Percentiles rank a stretch among this genome's conserved stretches.
Evolutionary conservation across 2,888 invertebrate species (phyloP).

Genomic region (Thyatira batis): DNA sequence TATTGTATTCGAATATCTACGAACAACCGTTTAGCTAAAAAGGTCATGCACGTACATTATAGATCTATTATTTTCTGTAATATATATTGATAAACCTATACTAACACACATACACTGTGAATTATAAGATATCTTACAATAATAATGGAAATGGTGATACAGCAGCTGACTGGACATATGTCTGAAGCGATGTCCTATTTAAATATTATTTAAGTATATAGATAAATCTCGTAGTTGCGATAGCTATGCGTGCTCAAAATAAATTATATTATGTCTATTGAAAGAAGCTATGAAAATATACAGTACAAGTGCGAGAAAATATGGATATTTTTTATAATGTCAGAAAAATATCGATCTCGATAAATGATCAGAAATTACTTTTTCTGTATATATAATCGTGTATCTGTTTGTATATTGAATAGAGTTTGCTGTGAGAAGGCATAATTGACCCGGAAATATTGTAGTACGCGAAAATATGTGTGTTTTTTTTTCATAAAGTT

Average conservation of each 20-base stretch:
- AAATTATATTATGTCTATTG: slow-evolving; percentile 42
- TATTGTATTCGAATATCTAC: slow-evolving; percentile 77
- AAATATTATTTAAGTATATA: slow-evolving; percentile 28
- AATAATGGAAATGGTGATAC: slow-evolving; percentile 54
- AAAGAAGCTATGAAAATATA: slow-evolving; percentile 78
- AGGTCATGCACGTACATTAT: slow-evolving; percentile 74
- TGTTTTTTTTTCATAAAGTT: slow-evolving; percentile 14
- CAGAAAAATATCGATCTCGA: slow-evolving; percentile 75
- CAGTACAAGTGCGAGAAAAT: slow-evolving; percentile 72
- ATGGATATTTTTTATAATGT: slow-evolving; percentile 54
- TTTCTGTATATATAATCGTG: slow-evolving; percentile 70
- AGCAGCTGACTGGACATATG: slow-evolving; percentile 58
- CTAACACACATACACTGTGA: slow-evolving; percentile 77
- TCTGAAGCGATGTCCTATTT: slow-evolving; percentile 47
- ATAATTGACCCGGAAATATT: slow-evolving; percentile 50
- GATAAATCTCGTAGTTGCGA: slow-evolving; percentile 26
- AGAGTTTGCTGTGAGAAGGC: slow-evolving; percentile 54
- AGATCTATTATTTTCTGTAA: slow-evolving; percentile 56
- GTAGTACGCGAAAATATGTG: slow-evolving; percentile 5
- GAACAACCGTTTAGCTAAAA: slow-evolving; percentile 77
- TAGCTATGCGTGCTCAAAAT: slow-evolving; percentile 68
- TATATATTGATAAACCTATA: slow-evolving; percentile 65
- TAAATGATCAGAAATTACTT: slow-evolving; percentile 75
- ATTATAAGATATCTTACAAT: slow-evolving; percentile 55
- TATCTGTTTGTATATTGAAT: slow-evolving; percentile 72